These are phyloP conservation scores for Mungos mungo DNA, from an alignment of 2,113 vertebrate species.

Conservation along the genomic window DNA sequence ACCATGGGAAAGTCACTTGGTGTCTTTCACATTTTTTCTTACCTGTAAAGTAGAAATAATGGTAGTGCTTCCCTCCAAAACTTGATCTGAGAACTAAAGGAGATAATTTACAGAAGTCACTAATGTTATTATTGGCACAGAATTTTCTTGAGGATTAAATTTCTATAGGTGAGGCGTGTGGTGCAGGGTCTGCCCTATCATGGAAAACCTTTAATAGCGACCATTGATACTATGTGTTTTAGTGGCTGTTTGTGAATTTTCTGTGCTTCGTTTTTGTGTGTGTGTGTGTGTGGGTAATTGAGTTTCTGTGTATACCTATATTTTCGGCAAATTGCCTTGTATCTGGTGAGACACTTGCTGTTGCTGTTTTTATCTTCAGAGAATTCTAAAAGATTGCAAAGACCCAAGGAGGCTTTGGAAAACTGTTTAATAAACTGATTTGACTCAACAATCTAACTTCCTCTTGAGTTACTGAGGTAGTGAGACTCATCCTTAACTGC, in stretches of 20 bases:
- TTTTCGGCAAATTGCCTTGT: conserved; percentile 40
- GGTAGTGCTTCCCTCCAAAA: neutral
- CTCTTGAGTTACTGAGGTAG: neutral
- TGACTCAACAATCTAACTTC: neutral
- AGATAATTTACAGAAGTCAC: neutral
- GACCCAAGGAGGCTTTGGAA: neutral
- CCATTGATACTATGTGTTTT: neutral
- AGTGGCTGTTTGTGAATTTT: neutral
- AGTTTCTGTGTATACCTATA: neutral
- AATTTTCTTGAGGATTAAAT: neutral
- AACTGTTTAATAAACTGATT: neutral
- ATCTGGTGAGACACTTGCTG: neutral
- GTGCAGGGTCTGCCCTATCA: accelerated
- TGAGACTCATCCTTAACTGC: neutral
- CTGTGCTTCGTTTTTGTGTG: neutral
- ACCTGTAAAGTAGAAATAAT: neutral
- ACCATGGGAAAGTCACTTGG: neutral
- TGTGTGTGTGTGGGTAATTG: neutral
- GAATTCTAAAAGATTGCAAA: neutral
- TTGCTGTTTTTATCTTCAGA: conserved; percentile 41
- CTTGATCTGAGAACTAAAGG: neutral
- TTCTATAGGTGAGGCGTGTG: neutral
- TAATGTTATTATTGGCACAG: neutral
- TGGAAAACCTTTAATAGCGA: neutral
- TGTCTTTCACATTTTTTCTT: neutral